Percentiles rank a stretch among this genome's conserved stretches.
These are phyloP conservation scores for Platypus cylindrus DNA, from an alignment of 2,888 invertebrate species.

Conservation along the genomic window DNA sequence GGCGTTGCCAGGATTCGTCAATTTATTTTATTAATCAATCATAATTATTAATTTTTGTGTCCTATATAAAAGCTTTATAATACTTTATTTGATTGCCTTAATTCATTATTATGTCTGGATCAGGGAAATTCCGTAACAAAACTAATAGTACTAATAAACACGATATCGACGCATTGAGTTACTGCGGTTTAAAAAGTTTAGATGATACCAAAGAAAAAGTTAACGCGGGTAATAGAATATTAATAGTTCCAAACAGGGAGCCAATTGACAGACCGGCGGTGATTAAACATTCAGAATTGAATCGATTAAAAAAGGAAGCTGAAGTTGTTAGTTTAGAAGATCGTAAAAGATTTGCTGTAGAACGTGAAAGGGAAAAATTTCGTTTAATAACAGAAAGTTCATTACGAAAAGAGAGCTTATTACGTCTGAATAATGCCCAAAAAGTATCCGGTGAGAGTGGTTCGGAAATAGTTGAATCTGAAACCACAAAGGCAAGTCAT, in stretches of 20 bases:
- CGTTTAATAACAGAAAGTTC: conserved; percentile 45
- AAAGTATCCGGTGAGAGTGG: conserved; percentile 23
- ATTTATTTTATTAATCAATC: background rate
- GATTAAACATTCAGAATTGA: conserved; percentile 46
- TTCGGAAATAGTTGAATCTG: conserved; percentile 33
- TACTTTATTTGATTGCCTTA: background rate
- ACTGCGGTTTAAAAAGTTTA: conserved; percentile 30
- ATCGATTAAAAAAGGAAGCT: conserved; percentile 46
- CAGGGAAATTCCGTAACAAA: conserved; percentile 10
- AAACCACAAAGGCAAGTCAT: conserved; percentile 37
- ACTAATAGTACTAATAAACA: conserved; percentile 1
- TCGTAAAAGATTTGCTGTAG: conserved; percentile 32
- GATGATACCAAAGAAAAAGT: conserved; percentile 21
- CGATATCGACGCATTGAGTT: conserved; percentile 27
- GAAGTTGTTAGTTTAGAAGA: conserved; percentile 39
- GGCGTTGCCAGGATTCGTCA: too few species aligned
- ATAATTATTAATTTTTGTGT: background rate
- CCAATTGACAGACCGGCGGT: conserved; percentile 46
- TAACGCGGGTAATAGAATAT: conserved; percentile 31
- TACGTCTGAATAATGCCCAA: conserved; percentile 23
- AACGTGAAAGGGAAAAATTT: conserved; percentile 34
- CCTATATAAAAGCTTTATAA: background rate
- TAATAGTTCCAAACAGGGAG: conserved; percentile 41
- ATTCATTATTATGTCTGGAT: conserved; percentile 6
- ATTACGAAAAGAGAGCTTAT: conserved; percentile 35